Percentiles rank a stretch among this genome's conserved stretches.
Conservation (phyloP, 2,113 vertebrate species). For the Noturus placidus region DNA sequence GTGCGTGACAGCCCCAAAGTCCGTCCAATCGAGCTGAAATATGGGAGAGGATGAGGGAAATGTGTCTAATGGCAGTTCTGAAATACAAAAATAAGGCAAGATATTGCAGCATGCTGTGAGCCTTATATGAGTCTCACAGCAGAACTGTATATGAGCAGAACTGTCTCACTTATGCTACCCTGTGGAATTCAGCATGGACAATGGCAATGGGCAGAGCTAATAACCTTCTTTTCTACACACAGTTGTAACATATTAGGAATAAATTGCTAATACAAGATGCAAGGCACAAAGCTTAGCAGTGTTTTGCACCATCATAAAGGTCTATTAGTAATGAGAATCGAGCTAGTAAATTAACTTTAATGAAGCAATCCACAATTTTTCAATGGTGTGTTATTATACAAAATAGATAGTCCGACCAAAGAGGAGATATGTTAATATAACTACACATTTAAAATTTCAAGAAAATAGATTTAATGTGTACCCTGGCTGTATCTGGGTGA, state of each 20-base stretch:
- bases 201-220: constrained; percentile 31
- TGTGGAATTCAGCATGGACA: constrained; percentile 65
- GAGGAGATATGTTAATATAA: constrained; percentile 12
- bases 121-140: constrained; percentile 24
- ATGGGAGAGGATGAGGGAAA: constrained; percentile 32
- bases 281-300: constrained; percentile 59
- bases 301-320: constrained; percentile 50
- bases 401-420: constrained; percentile 18
- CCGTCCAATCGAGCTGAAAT: constrained; percentile 31
- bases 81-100: constrained; percentile 36
- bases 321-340: constrained; percentile 25
- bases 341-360: constrained; percentile 30
- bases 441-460: constrained; percentile 4
- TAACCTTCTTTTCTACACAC: constrained; percentile 52
- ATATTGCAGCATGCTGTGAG: constrained; percentile 32
- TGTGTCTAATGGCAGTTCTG: constrained; percentile 31
- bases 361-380: constrained; percentile 30
- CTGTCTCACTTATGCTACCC: constrained; percentile 58
- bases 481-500: constrained; percentile 53
- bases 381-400: neutral
- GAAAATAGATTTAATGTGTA: constrained; percentile 9
- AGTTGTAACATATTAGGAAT: constrained; percentile 63
- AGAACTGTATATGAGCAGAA: constrained; percentile 63
- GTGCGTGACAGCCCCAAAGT: constrained; percentile 42
- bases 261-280: constrained; percentile 63